Evolutionary conservation across 2,113 vertebrate species (phyloP), one percentile per base, ranked within the genome.

Genomic region (Tinamus guttatus): DNA sequence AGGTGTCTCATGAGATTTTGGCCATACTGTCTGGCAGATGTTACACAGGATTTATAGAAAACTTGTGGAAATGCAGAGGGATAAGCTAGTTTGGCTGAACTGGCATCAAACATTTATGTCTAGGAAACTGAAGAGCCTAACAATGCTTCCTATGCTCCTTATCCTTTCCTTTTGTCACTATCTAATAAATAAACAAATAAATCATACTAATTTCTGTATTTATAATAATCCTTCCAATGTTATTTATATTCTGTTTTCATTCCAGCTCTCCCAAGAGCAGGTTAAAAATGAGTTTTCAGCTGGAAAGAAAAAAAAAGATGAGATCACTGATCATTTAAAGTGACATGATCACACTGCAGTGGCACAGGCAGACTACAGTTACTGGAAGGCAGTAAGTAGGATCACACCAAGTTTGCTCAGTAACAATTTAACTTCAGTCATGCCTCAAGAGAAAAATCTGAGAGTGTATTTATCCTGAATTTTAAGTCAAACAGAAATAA

Each of bases 401-500:
- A 47, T 77, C 64, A 85, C 24, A 84, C 6, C 25, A 71, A 65
- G 92, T 92, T 87, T 84, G 14, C 75, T 95, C 58, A 87, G 70
- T 75, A 90, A 93, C 0, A 1, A 13, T 76, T 94, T 89, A 92
- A 78, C 16, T 89, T 85, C 87, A 94, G 12, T 36, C 9, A 7
- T 64, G 49, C 32, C 82, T 84, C 77, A 68, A 58, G 82, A 84
- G 87, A 95, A 96, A 79, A 96, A 95, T 85, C 41, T 49, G 81
- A 95, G 14, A 79, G 60, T 83, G 24, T 92, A 90, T 96, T 97
- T 97, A 94, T 59, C 87, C 32, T 81, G 34, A 86, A 38, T 87
- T 92, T 96, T 75, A 91, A 92, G 51, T 94, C 64, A 97, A 96
- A 94, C 19, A 87, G 15, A 90, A 47, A 41, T 43, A 71, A 96